Base-by-base conservation (phyloP, 1,140 invertebrate genomes). In the Colletes latitarsis region DNA sequence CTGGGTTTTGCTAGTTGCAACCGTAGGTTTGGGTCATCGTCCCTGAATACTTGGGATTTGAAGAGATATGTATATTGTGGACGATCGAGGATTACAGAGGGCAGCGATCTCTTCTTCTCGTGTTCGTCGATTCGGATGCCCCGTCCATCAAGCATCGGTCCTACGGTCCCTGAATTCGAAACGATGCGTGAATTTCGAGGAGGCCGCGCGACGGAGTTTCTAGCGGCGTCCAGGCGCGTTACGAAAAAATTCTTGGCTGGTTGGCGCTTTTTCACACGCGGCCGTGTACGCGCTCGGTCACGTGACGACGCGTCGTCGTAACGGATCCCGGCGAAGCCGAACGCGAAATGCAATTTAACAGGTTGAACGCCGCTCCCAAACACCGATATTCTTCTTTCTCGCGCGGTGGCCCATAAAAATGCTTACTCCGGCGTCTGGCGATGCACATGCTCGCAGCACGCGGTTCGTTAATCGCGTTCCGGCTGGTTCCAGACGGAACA, bases 301-400 rank as follows among this genome's bases (percentile, higher is more conserved):
- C 76, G 70, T 63, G 76, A 78, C 46, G 58, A 75, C 39, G 70
- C 72, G 83, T 70, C 66, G 70, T 75, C 14, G 71, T 83, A 76
- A 83, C 71, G 82, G 67, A 60, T 46, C 62, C 55, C 52, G 46
- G 62, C 10, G 52, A 53, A 52, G 53, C 19, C n/a, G 30, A 70
- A 76, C 53, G 57, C 72, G 71, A 81, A 62, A 76, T 52, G 72
- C 71, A 84, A 81, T 77, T 72, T 71, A 85, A 82, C 79, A 85
- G 78, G 79, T 81, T 52, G 67, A 62, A 62, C 53, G 43, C 46
- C 71, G 43, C 19, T 46, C 30, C 66, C 15, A 19, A 15, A 21
- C 58, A 43, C 8, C 57, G 63, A 76, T 76, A 66, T 63, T 75
- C 55, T 76, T 67, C 62, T 76, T 63, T 55, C 5, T 19, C 60